Evolutionary conservation across 2,113 vertebrate genomes (phyloP).

Genomic region (Galemys pyrenaicus): DNA sequence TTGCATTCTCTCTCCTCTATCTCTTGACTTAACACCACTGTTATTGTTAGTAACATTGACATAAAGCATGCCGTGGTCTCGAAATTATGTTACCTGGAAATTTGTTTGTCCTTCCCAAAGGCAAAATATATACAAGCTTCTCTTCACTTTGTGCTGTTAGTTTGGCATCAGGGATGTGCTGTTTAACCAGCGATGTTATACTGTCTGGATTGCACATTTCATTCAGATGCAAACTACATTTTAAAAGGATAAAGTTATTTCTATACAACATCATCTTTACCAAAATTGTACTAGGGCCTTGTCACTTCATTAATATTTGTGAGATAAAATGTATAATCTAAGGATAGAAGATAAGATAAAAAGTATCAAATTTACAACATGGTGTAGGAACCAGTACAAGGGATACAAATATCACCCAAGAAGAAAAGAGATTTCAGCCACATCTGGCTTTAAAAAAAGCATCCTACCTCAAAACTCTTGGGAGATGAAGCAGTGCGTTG

Average conservation of each 20-base stretch:
- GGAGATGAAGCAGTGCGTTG: neutral
- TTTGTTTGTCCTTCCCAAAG: conserved; percentile 88
- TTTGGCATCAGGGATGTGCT: conserved; percentile 87
- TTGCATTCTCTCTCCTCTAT: too few relatives aligned
- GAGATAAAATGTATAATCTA: neutral
- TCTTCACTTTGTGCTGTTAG: conserved; percentile 86
- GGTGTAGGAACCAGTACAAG: neutral
- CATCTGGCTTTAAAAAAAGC: neutral
- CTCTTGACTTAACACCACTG: neutral
- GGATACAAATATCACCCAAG: neutral
- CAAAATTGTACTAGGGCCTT: neutral
- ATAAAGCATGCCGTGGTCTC: neutral
- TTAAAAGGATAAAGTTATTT: conserved; percentile 40
- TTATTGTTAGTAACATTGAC: neutral
- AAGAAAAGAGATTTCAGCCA: neutral
- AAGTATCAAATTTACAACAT: neutral
- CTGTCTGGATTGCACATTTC: conserved; percentile 83
- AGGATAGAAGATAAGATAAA: neutral
- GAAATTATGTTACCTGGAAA: conserved; percentile 86
- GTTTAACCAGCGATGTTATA: conserved; percentile 84
- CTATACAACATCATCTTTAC: neutral
- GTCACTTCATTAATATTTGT: neutral
- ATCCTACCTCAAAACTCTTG: neutral
- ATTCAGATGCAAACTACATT: conserved; percentile 87
- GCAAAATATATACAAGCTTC: conserved; percentile 89